phyloP scores from a whole-genome alignment of 2,888 invertebrate genomes.

The Fragum whitleyi region DNA sequence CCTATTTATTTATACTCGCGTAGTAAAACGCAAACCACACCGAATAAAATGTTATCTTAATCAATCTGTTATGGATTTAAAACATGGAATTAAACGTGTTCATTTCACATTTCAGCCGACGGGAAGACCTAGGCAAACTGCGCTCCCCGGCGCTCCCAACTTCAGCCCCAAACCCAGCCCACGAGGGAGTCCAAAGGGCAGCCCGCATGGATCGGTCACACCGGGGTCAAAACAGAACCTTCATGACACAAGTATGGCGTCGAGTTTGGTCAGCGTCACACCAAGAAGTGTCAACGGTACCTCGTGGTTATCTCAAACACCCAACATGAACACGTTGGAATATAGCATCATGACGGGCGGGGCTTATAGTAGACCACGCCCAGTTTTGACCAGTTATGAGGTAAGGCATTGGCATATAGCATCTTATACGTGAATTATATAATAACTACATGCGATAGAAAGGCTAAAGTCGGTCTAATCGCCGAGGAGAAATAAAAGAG shows the following conservation, averaged over 20 bases:
- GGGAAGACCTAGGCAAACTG: conserved; percentile 54
- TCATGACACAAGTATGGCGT: conserved; percentile 67
- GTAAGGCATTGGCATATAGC: conserved; percentile 26
- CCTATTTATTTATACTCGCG: too few species aligned
- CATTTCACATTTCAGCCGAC: conserved; percentile 49
- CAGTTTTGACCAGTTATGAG: conserved; percentile 77
- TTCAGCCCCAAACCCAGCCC: conserved; percentile 68
- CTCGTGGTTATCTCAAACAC: conserved; percentile 64
- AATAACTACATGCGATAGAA: too few species aligned
- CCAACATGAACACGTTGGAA: conserved; percentile 53
- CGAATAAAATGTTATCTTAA: too few species aligned
- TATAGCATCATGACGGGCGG: conserved; percentile 67
- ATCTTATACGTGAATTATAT: too few species aligned
- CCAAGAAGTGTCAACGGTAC: conserved; percentile 73
- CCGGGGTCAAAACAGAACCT: conserved; percentile 52
- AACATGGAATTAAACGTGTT: conserved; percentile 18
- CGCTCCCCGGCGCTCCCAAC: conserved; percentile 58
- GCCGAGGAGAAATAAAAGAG: too few species aligned
- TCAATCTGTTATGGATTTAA: conserved; percentile 1
- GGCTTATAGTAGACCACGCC: conserved; percentile 72
- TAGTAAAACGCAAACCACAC: too few species aligned
- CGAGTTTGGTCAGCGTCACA: conserved; percentile 77
- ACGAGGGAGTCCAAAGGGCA: conserved; percentile 57
- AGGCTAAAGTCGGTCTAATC: too few species aligned
- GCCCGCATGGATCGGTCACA: conserved; percentile 40